Evolutionary conservation across 2,888 invertebrate genomes (phyloP), one percentile per base, ranked within the genome.

Genomic region (Trissonchulus latispiculum): DNA sequence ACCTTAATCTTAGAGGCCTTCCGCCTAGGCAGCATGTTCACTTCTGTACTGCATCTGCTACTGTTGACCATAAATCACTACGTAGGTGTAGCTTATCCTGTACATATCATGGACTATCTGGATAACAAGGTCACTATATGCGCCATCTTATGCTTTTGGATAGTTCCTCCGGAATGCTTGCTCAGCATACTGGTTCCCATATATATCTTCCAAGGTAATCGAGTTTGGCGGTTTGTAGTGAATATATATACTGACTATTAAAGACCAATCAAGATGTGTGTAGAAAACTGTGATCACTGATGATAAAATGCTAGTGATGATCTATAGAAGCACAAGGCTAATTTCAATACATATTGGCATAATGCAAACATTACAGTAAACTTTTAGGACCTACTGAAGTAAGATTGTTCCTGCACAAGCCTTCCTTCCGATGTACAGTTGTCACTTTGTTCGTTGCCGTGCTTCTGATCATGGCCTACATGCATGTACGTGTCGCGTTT

Each of bases 41-140:
- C 87, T 36, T 87, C 88, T 0, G 87, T 88, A n/a, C 83, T 86
- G 48, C 89, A 89, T 79, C 84, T 89, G 1, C 81, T 88, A 61
- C 87, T 87, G 0, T 83, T 89, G 35, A 88, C 88, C 62, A 81
- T 87, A 73, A 88, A 88, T 81, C 89, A 89, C 80, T 89, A 88
- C 83, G 82, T 88, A 64, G 89, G 89, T 18, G 88, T 88, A 73
- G 82, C 85, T 3, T 81, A 83, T 62, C 89, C 89, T 0, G 84
- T 89, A 29, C 88, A 88, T 76, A 88, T 88, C 80, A 85, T 86
- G n/a, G 85, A 87, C 1, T 87, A 86, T 48, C 85, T 88, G 81
- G 88, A 88, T 0, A 84, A 86, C 73, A 81, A 85, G 64, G 86
- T 86, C 76, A 86, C 87, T 0, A 84, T 84, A 64, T 79, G 84